A percentile compares a stretch with the other conserved stretches of the same genome.
Conservation (phyloP, 2,888 invertebrate species). For the Caprella mutica region DNA sequence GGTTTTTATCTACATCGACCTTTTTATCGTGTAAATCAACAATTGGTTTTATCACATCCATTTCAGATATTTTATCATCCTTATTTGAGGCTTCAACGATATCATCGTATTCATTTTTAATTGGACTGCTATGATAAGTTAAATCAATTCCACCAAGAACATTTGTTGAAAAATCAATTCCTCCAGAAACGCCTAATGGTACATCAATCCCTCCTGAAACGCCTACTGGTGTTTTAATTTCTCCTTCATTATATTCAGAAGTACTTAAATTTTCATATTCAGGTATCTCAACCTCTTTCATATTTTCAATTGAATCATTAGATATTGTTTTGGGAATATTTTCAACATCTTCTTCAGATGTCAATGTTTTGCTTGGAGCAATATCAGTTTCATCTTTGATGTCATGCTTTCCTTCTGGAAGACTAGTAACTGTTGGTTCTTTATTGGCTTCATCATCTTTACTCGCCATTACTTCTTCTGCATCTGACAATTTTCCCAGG, state of each 20-base stretch:
- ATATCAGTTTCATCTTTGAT: not conserved
- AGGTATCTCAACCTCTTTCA: not conserved
- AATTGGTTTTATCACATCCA: not conserved
- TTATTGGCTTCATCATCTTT: conserved; percentile 12
- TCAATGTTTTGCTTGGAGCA: too few species aligned
- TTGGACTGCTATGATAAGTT: too few species aligned
- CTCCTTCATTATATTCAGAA: conserved; percentile 1
- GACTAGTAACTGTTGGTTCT: not conserved
- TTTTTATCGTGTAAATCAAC: not conserved
- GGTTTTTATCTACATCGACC: not conserved
- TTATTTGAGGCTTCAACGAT: too few species aligned
- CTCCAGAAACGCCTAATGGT: too few species aligned
- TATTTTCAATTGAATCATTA: not conserved
- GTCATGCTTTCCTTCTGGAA: not conserved
- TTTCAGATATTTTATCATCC: too few species aligned
- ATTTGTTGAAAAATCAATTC: too few species aligned
- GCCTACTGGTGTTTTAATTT: too few species aligned
- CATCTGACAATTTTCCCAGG: not conserved
- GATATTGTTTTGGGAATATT: too few species aligned
- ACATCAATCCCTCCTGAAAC: too few species aligned
- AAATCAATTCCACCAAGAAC: too few species aligned
- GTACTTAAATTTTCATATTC: conserved; percentile 2
- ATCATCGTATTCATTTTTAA: too few species aligned
- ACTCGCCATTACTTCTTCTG: conserved; percentile 11
- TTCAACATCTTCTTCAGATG: too few species aligned